Evolutionary conservation across 2,888 invertebrate genomes (phyloP).

Genomic region (Stenurella melanura): DNA sequence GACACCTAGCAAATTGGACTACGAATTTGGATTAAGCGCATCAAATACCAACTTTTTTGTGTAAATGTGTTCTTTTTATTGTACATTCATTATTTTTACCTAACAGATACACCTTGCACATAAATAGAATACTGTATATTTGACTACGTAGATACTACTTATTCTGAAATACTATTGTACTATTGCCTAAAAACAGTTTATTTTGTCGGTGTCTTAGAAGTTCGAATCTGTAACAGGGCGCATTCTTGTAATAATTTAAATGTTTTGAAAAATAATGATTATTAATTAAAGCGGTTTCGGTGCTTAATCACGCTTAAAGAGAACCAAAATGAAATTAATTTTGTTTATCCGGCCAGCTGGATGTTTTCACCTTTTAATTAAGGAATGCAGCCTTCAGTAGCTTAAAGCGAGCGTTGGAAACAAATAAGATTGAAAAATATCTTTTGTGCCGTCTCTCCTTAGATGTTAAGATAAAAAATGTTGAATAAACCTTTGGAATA

Average conservation of each 20-base stretch:
- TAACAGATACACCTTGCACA: too few species aligned
- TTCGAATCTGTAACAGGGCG: neutral
- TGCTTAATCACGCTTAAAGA: slow-evolving; percentile 61
- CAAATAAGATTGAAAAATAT: slow-evolving; percentile 40
- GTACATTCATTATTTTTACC: too few species aligned
- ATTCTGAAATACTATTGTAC: too few species aligned
- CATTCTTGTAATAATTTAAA: slow-evolving; percentile 38
- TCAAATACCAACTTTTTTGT: too few species aligned
- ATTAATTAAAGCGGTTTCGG: slow-evolving; percentile 55
- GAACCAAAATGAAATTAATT: slow-evolving; percentile 63
- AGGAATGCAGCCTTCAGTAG: slow-evolving; percentile 50
- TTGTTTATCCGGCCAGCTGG: slow-evolving; percentile 57
- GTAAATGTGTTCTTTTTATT: too few species aligned
- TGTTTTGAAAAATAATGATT: slow-evolving; percentile 54
- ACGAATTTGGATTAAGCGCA: too few species aligned
- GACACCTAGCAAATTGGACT: too few species aligned
- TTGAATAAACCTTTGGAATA: slow-evolving; percentile 18
- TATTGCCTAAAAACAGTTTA: too few species aligned
- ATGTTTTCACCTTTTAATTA: slow-evolving; percentile 62
- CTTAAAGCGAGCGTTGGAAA: slow-evolving; percentile 20
- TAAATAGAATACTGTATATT: too few species aligned
- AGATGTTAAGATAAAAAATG: slow-evolving; percentile 13
- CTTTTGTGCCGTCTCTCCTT: slow-evolving; percentile 28
- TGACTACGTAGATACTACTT: too few species aligned
- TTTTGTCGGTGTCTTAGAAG: neutral